A percentile compares a stretch with the other conserved stretches of the same genome.
Conservation (phyloP, 2,888 invertebrate genomes). For the Hecatera dysodea region DNA sequence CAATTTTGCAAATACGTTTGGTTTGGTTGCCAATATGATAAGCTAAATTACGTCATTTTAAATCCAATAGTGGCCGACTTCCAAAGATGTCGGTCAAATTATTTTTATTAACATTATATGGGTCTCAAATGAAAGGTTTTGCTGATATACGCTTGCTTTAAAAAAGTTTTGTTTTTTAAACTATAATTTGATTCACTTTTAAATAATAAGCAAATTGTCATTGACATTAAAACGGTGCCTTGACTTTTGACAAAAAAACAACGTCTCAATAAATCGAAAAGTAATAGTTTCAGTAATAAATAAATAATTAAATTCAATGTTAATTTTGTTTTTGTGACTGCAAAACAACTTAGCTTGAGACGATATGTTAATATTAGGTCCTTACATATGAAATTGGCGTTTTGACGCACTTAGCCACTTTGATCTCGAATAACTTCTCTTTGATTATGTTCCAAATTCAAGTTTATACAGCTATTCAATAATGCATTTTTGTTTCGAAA, state of each 20-base stretch:
- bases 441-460: too few relatives aligned
- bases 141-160: neutral
- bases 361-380: conserved; percentile 2
- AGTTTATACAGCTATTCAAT: too few relatives aligned
- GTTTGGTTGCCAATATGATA: neutral
- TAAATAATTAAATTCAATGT: conserved; percentile 36
- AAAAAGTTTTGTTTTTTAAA: neutral
- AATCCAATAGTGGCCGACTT: too few relatives aligned
- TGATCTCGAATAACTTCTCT: too few relatives aligned
- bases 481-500: too few relatives aligned
- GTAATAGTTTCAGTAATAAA: conserved; percentile 31
- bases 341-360: conserved; percentile 14
- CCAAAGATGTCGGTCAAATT: too few relatives aligned
- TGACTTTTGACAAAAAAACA: conserved; percentile 51
- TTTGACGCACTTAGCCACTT: too few relatives aligned
- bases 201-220: conserved; percentile 1
- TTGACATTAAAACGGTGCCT: conserved; percentile 31
- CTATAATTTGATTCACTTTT: neutral
- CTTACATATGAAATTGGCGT: too few relatives aligned
- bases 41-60: too few relatives aligned
- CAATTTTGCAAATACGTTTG: neutral
- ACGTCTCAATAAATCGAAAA: conserved; percentile 25
- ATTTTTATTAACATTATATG: neutral
- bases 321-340: conserved; percentile 26
- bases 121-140: neutral